Percentiles rank a stretch among this genome's conserved stretches.
phyloP scores from a whole-genome alignment of 2,113 vertebrate species.

The Ochotona princeps region DNA sequence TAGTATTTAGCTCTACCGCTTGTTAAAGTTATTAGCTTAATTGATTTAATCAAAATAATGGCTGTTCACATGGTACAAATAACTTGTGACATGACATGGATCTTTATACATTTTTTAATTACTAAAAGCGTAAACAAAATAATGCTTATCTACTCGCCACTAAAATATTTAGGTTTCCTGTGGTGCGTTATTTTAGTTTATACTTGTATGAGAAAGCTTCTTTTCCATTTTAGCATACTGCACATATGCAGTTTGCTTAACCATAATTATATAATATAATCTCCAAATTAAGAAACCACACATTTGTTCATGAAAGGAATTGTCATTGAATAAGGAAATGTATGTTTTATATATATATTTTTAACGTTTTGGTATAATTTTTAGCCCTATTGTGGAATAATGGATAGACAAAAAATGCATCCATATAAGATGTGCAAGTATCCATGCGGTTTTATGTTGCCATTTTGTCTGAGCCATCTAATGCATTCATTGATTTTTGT shows the following conservation, averaged over 20 bases:
- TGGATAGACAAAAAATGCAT: background rate
- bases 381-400: background rate
- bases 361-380: background rate
- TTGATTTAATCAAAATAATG: conserved; percentile 81
- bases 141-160: conserved; percentile 6
- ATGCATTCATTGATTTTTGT: background rate
- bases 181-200: background rate
- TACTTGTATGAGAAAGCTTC: background rate
- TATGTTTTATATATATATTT: background rate
- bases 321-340: background rate
- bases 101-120: conserved; percentile 52
- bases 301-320: background rate
- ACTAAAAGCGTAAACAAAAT: conserved; percentile 47
- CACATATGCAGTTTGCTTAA: background rate
- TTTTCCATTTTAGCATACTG: background rate
- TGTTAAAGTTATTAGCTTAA: conserved; percentile 76
- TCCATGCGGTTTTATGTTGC: background rate
- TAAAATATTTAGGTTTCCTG: background rate
- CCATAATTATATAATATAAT: background rate
- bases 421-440: background rate
- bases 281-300: background rate
- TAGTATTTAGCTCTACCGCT: conserved; percentile 42
- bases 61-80: conserved; percentile 65
- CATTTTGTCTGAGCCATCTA: background rate
- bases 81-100: conserved; percentile 59